These are phyloP conservation scores for Agrotis segetum DNA, from an alignment of 2,888 invertebrate species.

Conservation along the genomic window DNA sequence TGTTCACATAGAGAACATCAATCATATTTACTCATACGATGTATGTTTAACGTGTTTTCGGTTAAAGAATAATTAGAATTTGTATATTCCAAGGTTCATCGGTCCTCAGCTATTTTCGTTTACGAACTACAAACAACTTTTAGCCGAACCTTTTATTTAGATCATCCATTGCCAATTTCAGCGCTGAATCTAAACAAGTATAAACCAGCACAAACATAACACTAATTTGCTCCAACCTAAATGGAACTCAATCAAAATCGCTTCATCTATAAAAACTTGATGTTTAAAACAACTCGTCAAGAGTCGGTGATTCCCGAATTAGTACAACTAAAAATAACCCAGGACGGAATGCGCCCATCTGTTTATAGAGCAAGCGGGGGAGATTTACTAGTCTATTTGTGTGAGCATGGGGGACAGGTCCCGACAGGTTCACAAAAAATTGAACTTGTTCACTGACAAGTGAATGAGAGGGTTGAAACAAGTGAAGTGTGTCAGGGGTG, in stretches of 20 bases:
- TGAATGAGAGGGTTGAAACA: constrained; percentile 64
- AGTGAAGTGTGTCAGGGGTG: constrained; percentile 59
- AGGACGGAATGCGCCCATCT: constrained; percentile 85
- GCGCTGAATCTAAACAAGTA: constrained; percentile 26
- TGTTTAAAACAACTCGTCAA: constrained; percentile 65
- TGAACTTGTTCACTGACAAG: constrained; percentile 60
- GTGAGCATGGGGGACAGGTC: constrained; percentile 76
- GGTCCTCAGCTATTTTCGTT: constrained; percentile 21
- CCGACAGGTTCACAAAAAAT: constrained; percentile 80
- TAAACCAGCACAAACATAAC: constrained; percentile 30
- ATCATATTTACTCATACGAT: constrained; percentile 1
- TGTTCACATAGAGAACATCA: background rate
- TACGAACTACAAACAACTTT: constrained; percentile 6
- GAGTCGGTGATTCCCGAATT: constrained; percentile 82
- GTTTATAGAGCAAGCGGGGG: constrained; percentile 88
- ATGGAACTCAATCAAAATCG: constrained; percentile 52
- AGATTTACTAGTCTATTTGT: constrained; percentile 78
- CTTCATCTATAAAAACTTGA: constrained; percentile 57
- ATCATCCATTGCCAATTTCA: constrained; percentile 28
- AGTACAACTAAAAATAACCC: constrained; percentile 82
- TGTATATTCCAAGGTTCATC: constrained; percentile 15
- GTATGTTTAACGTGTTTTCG: background rate
- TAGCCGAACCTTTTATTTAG: constrained; percentile 16
- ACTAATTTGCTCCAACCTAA: constrained; percentile 38
- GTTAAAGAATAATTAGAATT: constrained; percentile 8